Evolutionary conservation across 1,140 invertebrate genomes (phyloP).

Genomic region (Drosophila chauvacae): DNA sequence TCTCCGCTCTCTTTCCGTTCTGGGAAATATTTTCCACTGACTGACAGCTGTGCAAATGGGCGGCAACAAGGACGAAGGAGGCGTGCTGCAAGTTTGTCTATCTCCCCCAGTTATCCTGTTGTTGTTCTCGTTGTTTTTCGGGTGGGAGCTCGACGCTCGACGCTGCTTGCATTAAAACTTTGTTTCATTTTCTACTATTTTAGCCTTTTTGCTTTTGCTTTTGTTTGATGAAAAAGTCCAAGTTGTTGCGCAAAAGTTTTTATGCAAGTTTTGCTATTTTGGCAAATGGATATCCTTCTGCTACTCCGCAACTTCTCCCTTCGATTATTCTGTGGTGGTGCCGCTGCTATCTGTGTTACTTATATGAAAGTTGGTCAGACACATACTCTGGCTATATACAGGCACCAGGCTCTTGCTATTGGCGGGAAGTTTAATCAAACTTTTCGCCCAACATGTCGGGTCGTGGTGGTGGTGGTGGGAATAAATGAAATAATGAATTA

Average conservation of each 20-base stretch:
- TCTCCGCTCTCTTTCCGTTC: constrained; percentile 13
- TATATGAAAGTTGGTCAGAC: constrained; percentile 61
- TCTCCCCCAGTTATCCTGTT: constrained; percentile 20
- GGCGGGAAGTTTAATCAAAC: constrained; percentile 75
- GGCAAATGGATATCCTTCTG: constrained; percentile 75
- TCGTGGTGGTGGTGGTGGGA: neutral
- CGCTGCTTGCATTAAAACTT: constrained; percentile 75
- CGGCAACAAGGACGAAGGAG: constrained; percentile 56
- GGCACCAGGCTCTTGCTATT: constrained; percentile 42
- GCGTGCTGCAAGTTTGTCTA: constrained; percentile 50
- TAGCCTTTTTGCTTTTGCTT: constrained; percentile 57
- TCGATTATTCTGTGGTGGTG: constrained; percentile 40
- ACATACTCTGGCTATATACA: constrained; percentile 22
- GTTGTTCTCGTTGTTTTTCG: constrained; percentile 38
- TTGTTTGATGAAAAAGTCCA: constrained; percentile 82
- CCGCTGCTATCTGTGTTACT: constrained; percentile 38
- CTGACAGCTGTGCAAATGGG: constrained; percentile 77
- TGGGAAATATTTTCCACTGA: constrained; percentile 75
- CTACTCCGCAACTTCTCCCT: constrained; percentile 30
- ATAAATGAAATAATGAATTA: constrained; percentile 40
- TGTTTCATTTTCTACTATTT: constrained; percentile 72
- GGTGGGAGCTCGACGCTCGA: constrained; percentile 35
- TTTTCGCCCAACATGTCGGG: constrained; percentile 32
- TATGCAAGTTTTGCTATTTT: constrained; percentile 83
- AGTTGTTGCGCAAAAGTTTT: constrained; percentile 82